Conservation (phyloP, 1,140 invertebrate genomes). For the Aleiodes sp. region DNA sequence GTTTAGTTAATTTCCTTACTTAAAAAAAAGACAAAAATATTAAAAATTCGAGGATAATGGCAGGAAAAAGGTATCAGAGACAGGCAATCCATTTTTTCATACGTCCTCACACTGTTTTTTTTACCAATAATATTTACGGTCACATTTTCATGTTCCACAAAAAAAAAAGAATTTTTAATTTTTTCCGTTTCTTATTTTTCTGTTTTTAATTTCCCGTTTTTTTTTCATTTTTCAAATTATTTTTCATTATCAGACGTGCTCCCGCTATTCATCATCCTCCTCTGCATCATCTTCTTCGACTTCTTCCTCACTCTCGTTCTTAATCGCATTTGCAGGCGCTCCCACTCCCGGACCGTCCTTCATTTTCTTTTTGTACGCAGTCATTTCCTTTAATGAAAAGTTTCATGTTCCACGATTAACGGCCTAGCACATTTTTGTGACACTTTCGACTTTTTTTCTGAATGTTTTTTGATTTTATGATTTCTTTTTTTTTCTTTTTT, state of each 20-base stretch:
- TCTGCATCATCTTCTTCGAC: slow-evolving; percentile 68
- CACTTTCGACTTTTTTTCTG: slow-evolving; percentile 15
- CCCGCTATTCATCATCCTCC: slow-evolving; percentile 63
- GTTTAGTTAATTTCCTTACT: neutral
- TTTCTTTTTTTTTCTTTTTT: neutral
- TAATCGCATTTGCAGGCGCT: slow-evolving; percentile 67
- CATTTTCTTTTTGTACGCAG: slow-evolving; percentile 81
- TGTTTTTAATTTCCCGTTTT: slow-evolving; percentile 22
- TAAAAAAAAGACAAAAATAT: neutral
- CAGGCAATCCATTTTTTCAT: too few species aligned
- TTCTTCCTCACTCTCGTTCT: slow-evolving; percentile 68
- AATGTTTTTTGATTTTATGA: neutral
- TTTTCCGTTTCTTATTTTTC: slow-evolving; percentile 31
- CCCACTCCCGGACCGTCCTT: slow-evolving; percentile 66
- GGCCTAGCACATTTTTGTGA: slow-evolving; percentile 28
- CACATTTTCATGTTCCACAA: neutral
- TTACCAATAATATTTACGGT: neutral
- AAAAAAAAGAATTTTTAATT: slow-evolving; percentile 47
- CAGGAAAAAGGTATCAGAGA: neutral
- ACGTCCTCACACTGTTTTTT: slow-evolving; percentile 3
- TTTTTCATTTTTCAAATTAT: slow-evolving; percentile 48
- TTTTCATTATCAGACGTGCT: slow-evolving; percentile 42
- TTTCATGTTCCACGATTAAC: slow-evolving; percentile 41
- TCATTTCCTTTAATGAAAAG: slow-evolving; percentile 73
- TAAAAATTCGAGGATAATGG: slow-evolving; percentile 1